These are phyloP conservation scores for Vidua chalybeata DNA, from an alignment of 2,113 vertebrate genomes.

Conservation along the genomic window DNA sequence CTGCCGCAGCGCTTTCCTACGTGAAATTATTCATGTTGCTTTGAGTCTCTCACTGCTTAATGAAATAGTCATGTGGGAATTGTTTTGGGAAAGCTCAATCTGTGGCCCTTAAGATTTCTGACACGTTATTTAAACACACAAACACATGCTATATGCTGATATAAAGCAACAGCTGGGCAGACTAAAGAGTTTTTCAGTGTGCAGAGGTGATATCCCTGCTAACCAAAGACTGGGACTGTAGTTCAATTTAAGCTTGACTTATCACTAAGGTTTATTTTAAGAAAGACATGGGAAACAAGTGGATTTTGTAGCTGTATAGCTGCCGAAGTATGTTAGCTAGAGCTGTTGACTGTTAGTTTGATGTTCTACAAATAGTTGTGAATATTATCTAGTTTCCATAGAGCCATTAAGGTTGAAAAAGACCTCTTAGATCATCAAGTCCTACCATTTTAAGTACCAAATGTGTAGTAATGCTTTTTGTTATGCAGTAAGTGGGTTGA, in stretches of 20 bases:
- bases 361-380: neutral
- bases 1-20: neutral
- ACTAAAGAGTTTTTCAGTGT: neutral
- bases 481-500: neutral
- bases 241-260: neutral
- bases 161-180: neutral
- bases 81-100: neutral
- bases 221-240: neutral
- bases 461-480: neutral
- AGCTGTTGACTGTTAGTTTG: neutral
- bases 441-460: neutral
- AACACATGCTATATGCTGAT: neutral
- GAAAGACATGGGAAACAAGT: neutral
- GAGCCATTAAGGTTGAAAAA: neutral
- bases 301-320: neutral
- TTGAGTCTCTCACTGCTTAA: neutral
- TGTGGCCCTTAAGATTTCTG: neutral
- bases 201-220: neutral
- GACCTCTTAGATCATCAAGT: neutral
- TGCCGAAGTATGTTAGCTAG: neutral
- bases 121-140: neutral
- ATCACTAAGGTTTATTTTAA: neutral
- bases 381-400: neutral
- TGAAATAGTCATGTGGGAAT: neutral
- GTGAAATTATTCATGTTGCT: neutral